These are phyloP conservation scores for Coreius guichenoti DNA, from an alignment of 2,797 vertebrate genomes.

Conservation along the genomic window DNA sequence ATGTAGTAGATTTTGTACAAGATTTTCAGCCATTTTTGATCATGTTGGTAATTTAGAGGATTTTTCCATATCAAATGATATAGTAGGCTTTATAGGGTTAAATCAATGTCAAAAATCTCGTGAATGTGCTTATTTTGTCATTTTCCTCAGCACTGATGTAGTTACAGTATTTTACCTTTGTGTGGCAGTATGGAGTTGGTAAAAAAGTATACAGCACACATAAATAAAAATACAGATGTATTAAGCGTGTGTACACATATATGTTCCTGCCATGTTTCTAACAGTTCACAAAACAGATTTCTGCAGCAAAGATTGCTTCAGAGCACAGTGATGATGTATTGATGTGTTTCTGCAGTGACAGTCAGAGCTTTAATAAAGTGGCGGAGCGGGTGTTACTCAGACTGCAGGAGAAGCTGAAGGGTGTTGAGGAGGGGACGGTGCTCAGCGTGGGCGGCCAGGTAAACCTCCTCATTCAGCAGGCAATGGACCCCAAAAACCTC, in stretches of 20 bases:
- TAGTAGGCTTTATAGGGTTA: no score
- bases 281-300: not conserved
- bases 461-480: conserved; percentile 97
- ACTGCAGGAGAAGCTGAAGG: conserved; percentile 97
- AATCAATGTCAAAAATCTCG: not conserved
- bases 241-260: not conserved
- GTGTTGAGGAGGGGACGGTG: conserved; percentile 93
- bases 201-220: not conserved
- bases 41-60: not conserved
- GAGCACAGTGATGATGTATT: not conserved
- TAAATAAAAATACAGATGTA: not conserved
- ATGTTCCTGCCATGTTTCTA: no score
- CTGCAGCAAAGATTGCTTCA: no score
- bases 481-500: conserved; percentile 96
- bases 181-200: not conserved
- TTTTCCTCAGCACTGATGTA: not conserved
- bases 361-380: conserved; percentile 96
- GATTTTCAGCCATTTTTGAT: not conserved
- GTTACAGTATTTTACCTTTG: not conserved
- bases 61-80: not conserved
- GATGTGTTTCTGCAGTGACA: conserved; percentile 74
- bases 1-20: not conserved
- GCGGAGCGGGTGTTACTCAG: conserved; percentile 95
- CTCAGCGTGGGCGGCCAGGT: conserved; percentile 95
- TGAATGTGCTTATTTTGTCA: not conserved